phyloP scores from a whole-genome alignment of 2,797 vertebrate genomes.

The Eulemur coronatus region DNA sequence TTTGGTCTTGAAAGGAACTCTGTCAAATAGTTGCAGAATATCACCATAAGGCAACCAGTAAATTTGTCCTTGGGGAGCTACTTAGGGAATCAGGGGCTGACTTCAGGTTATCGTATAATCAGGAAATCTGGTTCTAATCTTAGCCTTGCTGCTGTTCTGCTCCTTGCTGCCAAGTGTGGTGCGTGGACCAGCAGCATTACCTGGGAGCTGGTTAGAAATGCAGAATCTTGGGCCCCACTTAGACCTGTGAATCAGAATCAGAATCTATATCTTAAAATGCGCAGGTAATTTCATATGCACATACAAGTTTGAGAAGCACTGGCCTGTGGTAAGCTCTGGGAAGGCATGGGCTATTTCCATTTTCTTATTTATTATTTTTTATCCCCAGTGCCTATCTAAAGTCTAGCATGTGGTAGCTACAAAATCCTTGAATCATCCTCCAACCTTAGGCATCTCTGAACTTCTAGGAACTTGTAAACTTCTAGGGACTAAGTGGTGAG shows the following conservation, averaged over 20 bases:
- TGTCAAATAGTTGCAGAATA: neutral
- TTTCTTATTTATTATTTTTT: neutral
- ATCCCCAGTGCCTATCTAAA: neutral
- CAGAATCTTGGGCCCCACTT: neutral
- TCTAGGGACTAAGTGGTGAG: neutral
- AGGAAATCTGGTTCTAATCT: neutral
- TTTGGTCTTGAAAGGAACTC: neutral
- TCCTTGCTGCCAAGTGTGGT: neutral
- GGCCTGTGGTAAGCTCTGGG: neutral
- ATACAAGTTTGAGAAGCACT: neutral
- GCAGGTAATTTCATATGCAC: neutral
- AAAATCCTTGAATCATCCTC: neutral
- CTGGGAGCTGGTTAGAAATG: neutral
- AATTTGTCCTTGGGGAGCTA: neutral
- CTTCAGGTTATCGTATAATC: neutral
- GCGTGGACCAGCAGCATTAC: neutral
- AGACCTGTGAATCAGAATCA: neutral
- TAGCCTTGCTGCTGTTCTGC: neutral
- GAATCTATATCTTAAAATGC: neutral
- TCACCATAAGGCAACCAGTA: neutral
- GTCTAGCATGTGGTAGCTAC: neutral
- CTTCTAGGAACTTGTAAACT: neutral
- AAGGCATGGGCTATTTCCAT: neutral
- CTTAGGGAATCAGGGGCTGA: neutral
- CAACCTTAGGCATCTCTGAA: neutral